phyloP scores from a whole-genome alignment of 2,113 vertebrate species.

The Rhabdomys dilectus region DNA sequence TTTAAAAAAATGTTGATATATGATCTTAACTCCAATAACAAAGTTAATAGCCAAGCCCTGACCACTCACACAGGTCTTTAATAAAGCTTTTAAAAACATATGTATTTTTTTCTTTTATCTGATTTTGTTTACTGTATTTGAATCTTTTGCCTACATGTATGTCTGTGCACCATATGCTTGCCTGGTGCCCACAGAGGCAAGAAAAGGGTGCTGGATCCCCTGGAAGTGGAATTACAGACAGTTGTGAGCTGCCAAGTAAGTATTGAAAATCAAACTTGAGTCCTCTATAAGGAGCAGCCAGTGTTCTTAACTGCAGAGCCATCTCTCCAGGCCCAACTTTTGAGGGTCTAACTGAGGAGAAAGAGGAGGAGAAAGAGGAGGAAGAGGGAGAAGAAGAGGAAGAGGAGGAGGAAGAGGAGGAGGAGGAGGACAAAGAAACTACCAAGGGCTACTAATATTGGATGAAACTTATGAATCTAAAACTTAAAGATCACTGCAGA shows the following conservation, averaged over 20 bases:
- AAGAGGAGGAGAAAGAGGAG: not conserved
- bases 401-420: rapidly evolving
- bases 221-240: not conserved
- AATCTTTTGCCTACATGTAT: not conserved
- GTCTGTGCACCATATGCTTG: not conserved
- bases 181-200: not conserved
- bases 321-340: not conserved
- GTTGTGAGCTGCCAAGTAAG: not conserved
- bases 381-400: too few relatives aligned
- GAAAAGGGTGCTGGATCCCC: not conserved
- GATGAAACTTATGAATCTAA: constrained; percentile 10
- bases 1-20: not conserved
- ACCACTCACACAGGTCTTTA: not conserved
- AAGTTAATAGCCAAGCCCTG: not conserved
- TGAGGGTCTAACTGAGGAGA: not conserved
- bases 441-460: not conserved
- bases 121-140: not conserved
- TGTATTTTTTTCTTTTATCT: not conserved
- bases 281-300: not conserved
- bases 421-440: too few relatives aligned
- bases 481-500: constrained; percentile 22
- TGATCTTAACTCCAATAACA: not conserved
- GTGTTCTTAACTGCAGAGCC: not conserved
- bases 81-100: not conserved
- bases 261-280: not conserved